These are phyloP conservation scores for Panonychus citri DNA, from an alignment of 1,140 invertebrate species.

Conservation along the genomic window DNA sequence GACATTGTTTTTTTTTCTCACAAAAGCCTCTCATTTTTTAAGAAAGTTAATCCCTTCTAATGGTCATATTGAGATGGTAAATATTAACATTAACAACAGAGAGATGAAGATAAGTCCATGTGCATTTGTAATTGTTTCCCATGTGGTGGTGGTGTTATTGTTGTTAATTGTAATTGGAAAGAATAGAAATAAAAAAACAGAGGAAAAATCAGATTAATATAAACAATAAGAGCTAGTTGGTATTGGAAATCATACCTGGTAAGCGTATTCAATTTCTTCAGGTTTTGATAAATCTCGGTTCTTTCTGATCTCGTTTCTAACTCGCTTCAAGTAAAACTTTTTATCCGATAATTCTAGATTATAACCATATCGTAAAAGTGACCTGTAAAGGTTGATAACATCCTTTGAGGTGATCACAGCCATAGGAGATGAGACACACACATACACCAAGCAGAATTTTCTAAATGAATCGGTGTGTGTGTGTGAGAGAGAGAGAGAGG, in stretches of 20 bases:
- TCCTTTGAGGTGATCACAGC: neutral
- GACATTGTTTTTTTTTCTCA: too few species aligned
- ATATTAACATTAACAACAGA: too few species aligned
- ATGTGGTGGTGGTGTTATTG: too few species aligned
- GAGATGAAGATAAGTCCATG: too few species aligned
- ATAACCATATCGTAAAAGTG: constrained; percentile 34
- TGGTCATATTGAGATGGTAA: too few species aligned
- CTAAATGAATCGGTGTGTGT: too few species aligned
- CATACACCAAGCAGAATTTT: too few species aligned
- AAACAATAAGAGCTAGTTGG: too few species aligned
- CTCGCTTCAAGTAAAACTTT: constrained; percentile 28
- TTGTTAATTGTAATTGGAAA: constrained; percentile 19
- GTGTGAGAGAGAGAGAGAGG: too few species aligned
- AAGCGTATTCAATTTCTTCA: constrained; percentile 32
- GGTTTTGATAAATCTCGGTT: constrained; percentile 28
- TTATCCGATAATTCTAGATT: constrained; percentile 34
- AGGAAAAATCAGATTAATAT: neutral
- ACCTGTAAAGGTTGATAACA: constrained; percentile 27
- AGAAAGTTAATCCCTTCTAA: constrained; percentile 30
- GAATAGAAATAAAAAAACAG: constrained; percentile 10
- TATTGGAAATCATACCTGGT: constrained; percentile 22
- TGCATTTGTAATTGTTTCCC: too few species aligned
- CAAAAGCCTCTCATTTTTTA: constrained; percentile 24
- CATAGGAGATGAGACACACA: neutral
- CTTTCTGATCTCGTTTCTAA: constrained; percentile 32